These are phyloP conservation scores for Stegophylla sp. DNA, from an alignment of 2,888 invertebrate species.

Conservation along the genomic window DNA sequence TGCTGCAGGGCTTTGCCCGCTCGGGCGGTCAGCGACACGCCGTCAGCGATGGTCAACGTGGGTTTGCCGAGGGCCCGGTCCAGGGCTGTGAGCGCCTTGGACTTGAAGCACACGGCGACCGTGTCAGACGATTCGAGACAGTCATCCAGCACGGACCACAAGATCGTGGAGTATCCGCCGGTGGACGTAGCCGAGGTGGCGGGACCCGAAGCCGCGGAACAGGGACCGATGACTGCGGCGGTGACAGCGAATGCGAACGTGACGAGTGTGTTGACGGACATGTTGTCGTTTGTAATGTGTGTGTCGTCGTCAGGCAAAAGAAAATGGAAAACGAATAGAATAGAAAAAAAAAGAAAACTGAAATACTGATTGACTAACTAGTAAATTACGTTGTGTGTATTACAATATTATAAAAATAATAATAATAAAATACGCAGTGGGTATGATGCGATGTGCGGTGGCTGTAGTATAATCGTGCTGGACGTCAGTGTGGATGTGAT, in stretches of 20 bases:
- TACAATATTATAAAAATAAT: too few relatives aligned
- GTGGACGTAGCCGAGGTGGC: too few relatives aligned
- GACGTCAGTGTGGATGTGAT: too few relatives aligned
- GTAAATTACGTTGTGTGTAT: too few relatives aligned
- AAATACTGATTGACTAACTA: too few relatives aligned
- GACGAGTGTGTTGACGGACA: background rate
- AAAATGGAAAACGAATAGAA: too few relatives aligned
- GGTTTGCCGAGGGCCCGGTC: slow-evolving; percentile 34
- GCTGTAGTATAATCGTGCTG: too few relatives aligned
- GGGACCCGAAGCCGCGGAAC: background rate
- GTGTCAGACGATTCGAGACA: slow-evolving; percentile 30
- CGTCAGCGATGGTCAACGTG: background rate
- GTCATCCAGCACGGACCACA: slow-evolving; percentile 48
- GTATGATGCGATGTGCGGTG: too few relatives aligned
- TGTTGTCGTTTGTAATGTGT: background rate
- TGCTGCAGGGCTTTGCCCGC: slow-evolving; percentile 33
- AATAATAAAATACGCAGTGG: too few relatives aligned
- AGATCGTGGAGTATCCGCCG: background rate
- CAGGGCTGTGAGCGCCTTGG: slow-evolving; percentile 31
- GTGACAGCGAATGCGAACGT: background rate
- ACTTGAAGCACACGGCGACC: slow-evolving; percentile 43
- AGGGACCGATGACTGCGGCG: background rate
- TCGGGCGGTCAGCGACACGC: slow-evolving; percentile 23
- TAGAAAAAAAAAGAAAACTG: too few relatives aligned
- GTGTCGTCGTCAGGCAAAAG: too few relatives aligned